These are phyloP conservation scores for Hyposmocoma kahamanoa DNA, from an alignment of 1,140 invertebrate genomes.

Conservation along the genomic window DNA sequence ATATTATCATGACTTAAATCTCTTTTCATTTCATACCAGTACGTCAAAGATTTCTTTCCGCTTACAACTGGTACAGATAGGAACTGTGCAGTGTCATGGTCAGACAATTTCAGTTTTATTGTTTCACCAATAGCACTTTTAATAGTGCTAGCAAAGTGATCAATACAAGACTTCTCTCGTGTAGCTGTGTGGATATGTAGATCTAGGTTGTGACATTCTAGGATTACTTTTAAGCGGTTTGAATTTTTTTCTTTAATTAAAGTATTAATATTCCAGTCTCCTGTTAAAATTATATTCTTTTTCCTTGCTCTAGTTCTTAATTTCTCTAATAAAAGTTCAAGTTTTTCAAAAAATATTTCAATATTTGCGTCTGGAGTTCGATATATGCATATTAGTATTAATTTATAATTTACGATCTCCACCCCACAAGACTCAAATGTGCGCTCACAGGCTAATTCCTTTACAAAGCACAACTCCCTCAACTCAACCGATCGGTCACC, in stretches of 20 bases:
- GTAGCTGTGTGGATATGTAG: background rate
- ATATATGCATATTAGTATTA: background rate
- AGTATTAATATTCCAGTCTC: conserved; percentile 1
- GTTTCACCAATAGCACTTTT: background rate
- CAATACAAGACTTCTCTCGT: background rate
- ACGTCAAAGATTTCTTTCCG: background rate
- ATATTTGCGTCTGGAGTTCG: background rate
- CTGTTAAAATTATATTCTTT: background rate
- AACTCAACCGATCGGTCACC: background rate
- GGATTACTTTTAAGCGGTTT: too few relatives aligned
- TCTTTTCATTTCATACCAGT: background rate
- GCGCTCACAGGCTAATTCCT: background rate
- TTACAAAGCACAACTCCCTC: background rate
- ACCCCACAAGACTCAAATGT: too few relatives aligned
- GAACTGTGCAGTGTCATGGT: background rate
- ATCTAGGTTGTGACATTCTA: too few relatives aligned
- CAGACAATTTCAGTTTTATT: background rate
- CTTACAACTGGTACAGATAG: background rate
- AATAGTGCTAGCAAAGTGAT: conserved; percentile 1
- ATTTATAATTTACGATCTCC: background rate
- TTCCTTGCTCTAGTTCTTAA: background rate
- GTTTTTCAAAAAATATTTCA: background rate
- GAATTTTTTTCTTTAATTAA: background rate
- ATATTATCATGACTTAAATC: background rate
- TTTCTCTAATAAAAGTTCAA: background rate